Conservation (phyloP, 2,888 invertebrate species). For the Eubasilissa splendida region DNA sequence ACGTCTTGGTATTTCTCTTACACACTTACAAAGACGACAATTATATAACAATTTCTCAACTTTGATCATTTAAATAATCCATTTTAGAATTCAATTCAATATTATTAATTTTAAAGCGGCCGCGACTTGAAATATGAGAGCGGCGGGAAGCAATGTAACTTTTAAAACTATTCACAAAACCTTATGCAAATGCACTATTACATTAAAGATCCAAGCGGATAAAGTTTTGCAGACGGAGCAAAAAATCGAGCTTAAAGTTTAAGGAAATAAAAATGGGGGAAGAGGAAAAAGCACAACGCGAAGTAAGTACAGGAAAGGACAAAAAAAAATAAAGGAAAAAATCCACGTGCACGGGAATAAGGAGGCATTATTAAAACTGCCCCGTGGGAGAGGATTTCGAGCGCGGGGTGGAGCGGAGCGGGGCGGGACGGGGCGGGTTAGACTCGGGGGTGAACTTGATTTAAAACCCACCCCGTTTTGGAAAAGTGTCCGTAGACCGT, state of each 20-base stretch:
- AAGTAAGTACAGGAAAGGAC: background rate
- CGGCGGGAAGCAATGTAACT: conserved; percentile 26
- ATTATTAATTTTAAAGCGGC: background rate
- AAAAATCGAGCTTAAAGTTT: conserved; percentile 10
- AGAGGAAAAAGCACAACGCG: conserved; percentile 1
- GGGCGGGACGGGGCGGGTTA: too few species aligned
- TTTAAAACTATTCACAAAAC: conserved; percentile 33
- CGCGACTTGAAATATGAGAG: conserved; percentile 25
- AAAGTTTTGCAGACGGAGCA: conserved; percentile 23
- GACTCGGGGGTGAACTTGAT: conserved; percentile 39
- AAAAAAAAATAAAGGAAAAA: background rate
- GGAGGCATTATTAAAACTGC: conserved; percentile 48
- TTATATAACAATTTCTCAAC: too few species aligned
- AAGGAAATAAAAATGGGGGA: conserved; percentile 9
- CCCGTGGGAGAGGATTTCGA: conserved; percentile 22
- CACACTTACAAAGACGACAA: too few species aligned
- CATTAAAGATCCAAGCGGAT: conserved; percentile 28
- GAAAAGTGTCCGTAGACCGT: background rate
- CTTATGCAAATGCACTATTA: conserved; percentile 31
- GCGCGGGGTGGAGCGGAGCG: background rate
- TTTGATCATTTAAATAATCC: too few species aligned
- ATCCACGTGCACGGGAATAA: conserved; percentile 36
- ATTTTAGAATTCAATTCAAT: too few species aligned
- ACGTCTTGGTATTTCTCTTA: too few species aligned
- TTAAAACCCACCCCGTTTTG: conserved; percentile 29